Evolutionary conservation across 2,797 vertebrate species (phyloP), one percentile per base, ranked within the genome.

Genomic region (Bryconaethiops microstoma): DNA sequence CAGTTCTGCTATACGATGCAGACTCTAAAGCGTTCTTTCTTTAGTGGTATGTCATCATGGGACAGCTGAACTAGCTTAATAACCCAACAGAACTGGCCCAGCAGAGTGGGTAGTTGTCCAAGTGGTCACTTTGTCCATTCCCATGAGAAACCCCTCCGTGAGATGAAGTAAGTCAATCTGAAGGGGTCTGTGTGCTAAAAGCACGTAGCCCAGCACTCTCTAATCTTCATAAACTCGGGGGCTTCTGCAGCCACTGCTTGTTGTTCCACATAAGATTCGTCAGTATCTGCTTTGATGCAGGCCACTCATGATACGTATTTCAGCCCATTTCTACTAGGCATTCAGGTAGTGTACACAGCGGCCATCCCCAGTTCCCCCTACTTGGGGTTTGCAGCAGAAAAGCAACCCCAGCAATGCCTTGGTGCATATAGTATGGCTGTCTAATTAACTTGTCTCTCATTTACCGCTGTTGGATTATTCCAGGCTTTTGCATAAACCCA

Each of bases 1-100:
- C n/a, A n/a, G n/a, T n/a, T n/a, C 48, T 75, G 64, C 68, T 69
- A 80, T 79, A 84, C 42, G 59, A 82, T 62, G 78, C 63, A 74
- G 69, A 73, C 55, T 73, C 45, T 60, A 62, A 81, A 81, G 79
- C 73, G 69, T 75, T 70, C 48, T 64, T 25, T 57, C 52, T n/a
- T 16, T 21, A 75, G 54, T 48, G 7, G 39, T 40, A 45, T 16
- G 9, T 70, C 39, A 52, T 5, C 40, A 50, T 54, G 40, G 60
- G 54, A 48, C 55, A 76, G 25, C 55, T 76, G 55, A 76, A n/a
- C 48, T 48, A 64, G 48, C 45, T 54, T 45, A 65, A 45, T 21
- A 4, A 64, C n/a, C 67, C 48, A 29, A 19, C 0, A 76, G 35
- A 67, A 57, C 39, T 35, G 35, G 54, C 21, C 63, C 17, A 60